phyloP scores from a whole-genome alignment of 2,797 vertebrate species.

The Syndactyla subalaris region DNA sequence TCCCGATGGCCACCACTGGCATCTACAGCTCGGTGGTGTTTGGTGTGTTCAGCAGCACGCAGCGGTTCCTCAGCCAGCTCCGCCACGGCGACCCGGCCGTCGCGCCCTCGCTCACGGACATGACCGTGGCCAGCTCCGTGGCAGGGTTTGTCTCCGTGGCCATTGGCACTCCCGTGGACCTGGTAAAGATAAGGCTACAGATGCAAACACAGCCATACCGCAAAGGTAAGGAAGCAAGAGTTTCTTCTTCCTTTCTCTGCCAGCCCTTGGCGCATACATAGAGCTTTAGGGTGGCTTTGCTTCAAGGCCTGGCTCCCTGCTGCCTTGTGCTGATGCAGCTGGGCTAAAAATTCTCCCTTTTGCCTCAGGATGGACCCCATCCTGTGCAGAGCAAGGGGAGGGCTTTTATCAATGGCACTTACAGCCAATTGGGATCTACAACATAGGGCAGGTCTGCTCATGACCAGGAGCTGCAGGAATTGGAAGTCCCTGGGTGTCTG shows the following conservation, averaged over 20 bases:
- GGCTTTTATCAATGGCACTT: not conserved
- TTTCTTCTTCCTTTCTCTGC: not conserved
- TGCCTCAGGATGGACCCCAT: not conserved
- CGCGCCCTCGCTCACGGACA: slow-evolving; percentile 75
- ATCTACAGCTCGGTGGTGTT: slow-evolving; percentile 94
- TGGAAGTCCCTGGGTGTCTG: not conserved
- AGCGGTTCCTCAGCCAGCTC: slow-evolving; percentile 84
- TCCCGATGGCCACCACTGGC: slow-evolving; percentile 90
- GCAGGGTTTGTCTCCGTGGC: slow-evolving; percentile 86
- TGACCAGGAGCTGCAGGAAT: not conserved
- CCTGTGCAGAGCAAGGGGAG: not conserved
- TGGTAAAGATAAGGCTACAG: slow-evolving; percentile 96
- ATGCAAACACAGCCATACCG: slow-evolving; percentile 87
- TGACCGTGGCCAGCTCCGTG: slow-evolving; percentile 86
- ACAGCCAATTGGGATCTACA: not conserved
- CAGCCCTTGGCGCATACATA: no score
- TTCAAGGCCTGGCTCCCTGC: not conserved
- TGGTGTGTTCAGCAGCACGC: slow-evolving; percentile 90
- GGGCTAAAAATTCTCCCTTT: not conserved
- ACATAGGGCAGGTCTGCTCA: not conserved
- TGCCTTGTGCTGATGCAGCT: not conserved
- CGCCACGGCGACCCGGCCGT: slow-evolving; percentile 74
- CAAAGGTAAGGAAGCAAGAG: slow-evolving; percentile 79
- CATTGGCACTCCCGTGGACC: slow-evolving; percentile 90
- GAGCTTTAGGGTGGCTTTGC: not conserved